Evolutionary conservation across 2,113 vertebrate genomes (phyloP), one percentile per base, ranked within the genome.

Genomic region (Megaceryle torquata): DNA sequence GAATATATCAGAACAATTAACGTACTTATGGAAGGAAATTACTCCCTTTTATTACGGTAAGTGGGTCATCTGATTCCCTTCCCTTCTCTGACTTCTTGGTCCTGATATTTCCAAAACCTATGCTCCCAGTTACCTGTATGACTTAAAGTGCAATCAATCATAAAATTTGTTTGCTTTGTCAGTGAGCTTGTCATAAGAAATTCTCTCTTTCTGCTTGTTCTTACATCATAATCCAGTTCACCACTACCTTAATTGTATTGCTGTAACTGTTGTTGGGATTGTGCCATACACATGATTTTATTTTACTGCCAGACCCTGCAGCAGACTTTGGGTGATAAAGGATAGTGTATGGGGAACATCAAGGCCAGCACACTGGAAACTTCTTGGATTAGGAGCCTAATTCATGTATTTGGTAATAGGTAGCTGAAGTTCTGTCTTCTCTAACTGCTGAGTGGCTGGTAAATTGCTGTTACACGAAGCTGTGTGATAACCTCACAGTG

Each of bases 401-500:
- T n/a, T 39, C 22, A 28, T 84, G 12, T 61, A 16, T 71, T 86
- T 92, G 13, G 13, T 70, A 63, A 31, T 4, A 53, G 12, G 18
- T 24, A 57, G 29, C 24, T 87, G 80, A 77, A 83, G 20, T 24
- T 10, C 0, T 25, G 35, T 28, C 51, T 54, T 88, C 60, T 87
- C n/a, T 71, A 46, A 56, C 33, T 82, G 31, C 33, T 26, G 35
- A 61, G 29, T 48, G 18, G 15, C 48, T 86, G 46, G 31, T 41
- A 72, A 33, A 28, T 61, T 65, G 35, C 54, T 80, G 9, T n/a
- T 72, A 13, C 24, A 7, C 13, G 29, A 41, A 51, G 5, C 21
- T 0, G 0, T 11, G 9, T 14, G 59, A 71, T 33, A 79, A 65
- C 10, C n/a, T 78, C 2, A 2, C n/a, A 60, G 22, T 46, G 65